Evolutionary conservation across 2,888 invertebrate genomes (phyloP), one percentile per base, ranked within the genome.

Genomic region (Drosophila subquinaria): DNA sequence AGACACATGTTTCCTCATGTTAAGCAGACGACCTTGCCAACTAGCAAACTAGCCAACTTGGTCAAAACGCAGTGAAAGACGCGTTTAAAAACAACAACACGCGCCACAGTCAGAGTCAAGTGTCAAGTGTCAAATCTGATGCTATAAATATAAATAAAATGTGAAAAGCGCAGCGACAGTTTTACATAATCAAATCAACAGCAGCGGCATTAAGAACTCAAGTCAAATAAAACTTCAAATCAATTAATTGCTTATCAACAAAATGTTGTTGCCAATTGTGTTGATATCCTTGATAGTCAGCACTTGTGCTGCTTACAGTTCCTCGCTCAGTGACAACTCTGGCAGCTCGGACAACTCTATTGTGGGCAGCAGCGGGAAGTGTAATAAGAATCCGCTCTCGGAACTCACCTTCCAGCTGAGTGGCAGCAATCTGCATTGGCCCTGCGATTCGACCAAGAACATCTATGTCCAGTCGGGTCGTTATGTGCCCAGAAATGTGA

Each of bases 401-500:
- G 91, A 92, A 40, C 79, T 93, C 27, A 91, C 90, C 55, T 93
- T 92, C 40, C 91, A 92, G 62, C 68, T 93, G 20, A 92, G 92
- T 51, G 93, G 93, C 62, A 92, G 91, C 76, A 91, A 92, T 69
- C 77, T 95, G 35, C 92, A 93, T 27, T 95, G 94, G 94, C 95
- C 95, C n/a, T 94, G 94, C 77, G 87, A 93, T 2, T 93, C 94
- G 48, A 95, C 95, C 17, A 94, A 94, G 86, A 94, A 93, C 82
- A 94, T 95, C 82, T 95, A 94, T 91, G 93, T 93, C 53, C 94
- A 93, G 51, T 93, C 94, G 1, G 95, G 94, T 2, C 93, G 94
- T 42, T 95, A 94, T 92, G 93, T 94, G 47, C 93, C 94, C 52
- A 94, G 94, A 73, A 95, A 95, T 88, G 92, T 95, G 40, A 94